phyloP scores from a whole-genome alignment of 2,113 vertebrate genomes.

The Pedionomus torquatus region DNA sequence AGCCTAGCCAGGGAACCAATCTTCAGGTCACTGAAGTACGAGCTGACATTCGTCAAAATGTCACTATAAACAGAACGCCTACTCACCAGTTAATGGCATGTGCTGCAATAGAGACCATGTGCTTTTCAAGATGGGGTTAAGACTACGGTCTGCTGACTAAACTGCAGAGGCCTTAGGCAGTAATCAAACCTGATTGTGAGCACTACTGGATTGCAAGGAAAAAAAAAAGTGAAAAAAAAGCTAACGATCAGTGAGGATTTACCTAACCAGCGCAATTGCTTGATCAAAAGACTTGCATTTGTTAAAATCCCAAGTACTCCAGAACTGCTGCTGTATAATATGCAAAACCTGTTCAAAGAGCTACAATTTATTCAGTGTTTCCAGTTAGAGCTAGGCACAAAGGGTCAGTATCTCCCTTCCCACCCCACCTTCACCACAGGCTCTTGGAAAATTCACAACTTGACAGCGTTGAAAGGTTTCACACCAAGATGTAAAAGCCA shows the following conservation, averaged over 20 bases:
- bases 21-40: constrained; percentile 67
- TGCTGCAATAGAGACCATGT: constrained; percentile 80
- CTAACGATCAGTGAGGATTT: constrained; percentile 70
- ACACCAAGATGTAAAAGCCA: constrained; percentile 33
- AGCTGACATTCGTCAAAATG: constrained; percentile 70
- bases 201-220: constrained; percentile 77
- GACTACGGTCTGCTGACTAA: constrained; percentile 78
- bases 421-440: constrained; percentile 50
- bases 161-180: constrained; percentile 78
- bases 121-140: constrained; percentile 80
- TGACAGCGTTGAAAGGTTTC: constrained; percentile 47
- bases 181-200: constrained; percentile 75
- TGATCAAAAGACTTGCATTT: constrained; percentile 49
- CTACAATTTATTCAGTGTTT: constrained; percentile 22
- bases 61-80: constrained; percentile 72
- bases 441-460: constrained; percentile 62
- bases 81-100: constrained; percentile 82
- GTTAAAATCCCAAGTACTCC: constrained; percentile 57
- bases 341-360: constrained; percentile 54
- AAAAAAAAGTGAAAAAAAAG: constrained; percentile 60
- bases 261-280: constrained; percentile 71
- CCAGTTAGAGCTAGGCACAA: constrained; percentile 53
- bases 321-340: constrained; percentile 67
- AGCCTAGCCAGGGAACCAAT: constrained; percentile 68
- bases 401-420: constrained; percentile 12